Conservation (phyloP, 2,113 vertebrate genomes). For the Myxocyprinus asiaticus region DNA sequence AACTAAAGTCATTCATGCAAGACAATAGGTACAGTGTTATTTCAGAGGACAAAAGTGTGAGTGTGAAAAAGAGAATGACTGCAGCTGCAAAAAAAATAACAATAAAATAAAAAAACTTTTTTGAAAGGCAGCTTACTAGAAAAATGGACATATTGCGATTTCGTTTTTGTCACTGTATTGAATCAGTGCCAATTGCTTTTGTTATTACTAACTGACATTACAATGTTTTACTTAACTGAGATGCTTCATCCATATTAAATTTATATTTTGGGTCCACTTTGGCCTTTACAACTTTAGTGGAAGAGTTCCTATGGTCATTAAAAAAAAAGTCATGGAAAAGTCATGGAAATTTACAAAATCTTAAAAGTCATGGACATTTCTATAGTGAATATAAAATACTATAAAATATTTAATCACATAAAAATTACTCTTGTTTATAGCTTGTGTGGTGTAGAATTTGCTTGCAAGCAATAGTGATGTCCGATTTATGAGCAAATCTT, state of each 20-base stretch:
- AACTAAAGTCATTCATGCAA: slow-evolving; percentile 75
- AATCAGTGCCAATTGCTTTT: slow-evolving; percentile 12
- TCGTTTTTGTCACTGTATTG: background rate
- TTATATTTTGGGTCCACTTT: background rate
- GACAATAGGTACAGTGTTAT: slow-evolving; percentile 59
- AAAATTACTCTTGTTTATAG: too few species aligned
- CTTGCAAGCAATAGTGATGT: too few species aligned
- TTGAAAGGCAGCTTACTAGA: background rate
- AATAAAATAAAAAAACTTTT: background rate
- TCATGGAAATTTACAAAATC: too few species aligned
- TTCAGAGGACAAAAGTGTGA: slow-evolving; percentile 20
- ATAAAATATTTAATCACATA: too few species aligned
- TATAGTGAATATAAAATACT: too few species aligned
- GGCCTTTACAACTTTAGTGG: background rate
- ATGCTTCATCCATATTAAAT: background rate
- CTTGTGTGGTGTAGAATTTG: too few species aligned
- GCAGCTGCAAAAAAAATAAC: background rate
- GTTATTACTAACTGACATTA: slow-evolving; percentile 1
- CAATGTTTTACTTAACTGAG: background rate
- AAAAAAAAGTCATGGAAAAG: too few species aligned
- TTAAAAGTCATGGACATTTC: too few species aligned
- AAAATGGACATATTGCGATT: background rate
- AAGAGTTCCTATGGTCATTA: too few species aligned
- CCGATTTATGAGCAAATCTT: too few species aligned
- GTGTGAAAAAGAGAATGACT: slow-evolving; percentile 28